Base-by-base conservation (phyloP, 2,888 invertebrate species). In the Alloplasta piceator region DNA sequence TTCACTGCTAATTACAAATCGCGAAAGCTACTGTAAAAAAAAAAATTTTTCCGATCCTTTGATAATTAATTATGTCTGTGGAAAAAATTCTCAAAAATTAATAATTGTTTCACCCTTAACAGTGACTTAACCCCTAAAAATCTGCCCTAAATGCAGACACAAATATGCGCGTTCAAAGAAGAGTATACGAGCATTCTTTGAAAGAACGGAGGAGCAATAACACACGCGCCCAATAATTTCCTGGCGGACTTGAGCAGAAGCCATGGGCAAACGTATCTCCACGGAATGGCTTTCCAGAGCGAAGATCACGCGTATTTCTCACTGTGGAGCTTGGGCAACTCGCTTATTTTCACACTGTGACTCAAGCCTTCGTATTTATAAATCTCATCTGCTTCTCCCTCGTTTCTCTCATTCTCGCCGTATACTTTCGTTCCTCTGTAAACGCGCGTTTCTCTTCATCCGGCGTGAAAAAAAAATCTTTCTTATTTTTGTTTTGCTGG, bases 361-460 rank as follows among this genome's bases (percentile, higher is more conserved):
- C 85, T 89, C 89, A 89, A 84, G 81, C 82, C 82, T 73, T 72
- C 83, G 85, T 89, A 89, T 89, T 89, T 89, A 89, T 88, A 88
- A 85, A 85, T 84, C 80, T 60, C 80, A 73, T 80, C 80, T 68
- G 58, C 36, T 52, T 58, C 77, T 61, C 50, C 43, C 26, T 26
- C 26, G 55, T 70, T 61, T 46, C 50, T 70, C 66, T 43, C 26
- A 26, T 43, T 79, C 64, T 73, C 66, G 58, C 26, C 43, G 48
- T 71, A 14, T 46, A 26, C 41, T 72, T n/a, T 72, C 52, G 26
- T 61, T 52, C 43, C 39, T 74, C 68, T 41, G 36, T 7, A 10
- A 6, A 10, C 7, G 6, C 38, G 63, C 68, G 26, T 26, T 26
- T 26, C 26, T 26, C 26, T 26, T 26, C 26, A 26, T 26, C 26